Evolutionary conservation across 2,113 vertebrate genomes (phyloP).

Genomic region (Anser brachyrhynchus): DNA sequence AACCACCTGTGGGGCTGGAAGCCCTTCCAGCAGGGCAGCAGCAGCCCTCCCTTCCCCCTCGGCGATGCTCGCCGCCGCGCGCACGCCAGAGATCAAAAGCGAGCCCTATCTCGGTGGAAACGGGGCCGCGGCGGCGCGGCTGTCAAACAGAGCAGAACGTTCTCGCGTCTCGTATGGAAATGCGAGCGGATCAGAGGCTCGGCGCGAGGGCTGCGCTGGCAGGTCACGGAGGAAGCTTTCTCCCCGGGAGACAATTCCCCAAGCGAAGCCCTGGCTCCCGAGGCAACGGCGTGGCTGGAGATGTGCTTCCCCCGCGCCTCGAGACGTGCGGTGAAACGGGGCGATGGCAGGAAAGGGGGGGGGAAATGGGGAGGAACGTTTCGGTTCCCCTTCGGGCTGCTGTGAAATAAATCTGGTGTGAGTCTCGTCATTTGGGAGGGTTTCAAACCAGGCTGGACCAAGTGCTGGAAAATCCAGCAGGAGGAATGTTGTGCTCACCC

Average conservation of each 20-base stretch:
- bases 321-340: fast-evolving
- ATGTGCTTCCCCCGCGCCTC: background rate
- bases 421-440: background rate
- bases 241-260: background rate
- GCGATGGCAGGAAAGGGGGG: background rate
- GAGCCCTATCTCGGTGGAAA: constrained; percentile 1
- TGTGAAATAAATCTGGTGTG: background rate
- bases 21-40: background rate
- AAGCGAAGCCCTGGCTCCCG: background rate
- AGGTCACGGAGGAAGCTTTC: constrained; percentile 2
- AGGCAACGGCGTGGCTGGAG: background rate
- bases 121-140: background rate
- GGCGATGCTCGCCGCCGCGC: background rate
- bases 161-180: constrained; percentile 24
- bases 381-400: background rate
- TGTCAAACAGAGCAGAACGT: constrained; percentile 50
- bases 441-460: background rate
- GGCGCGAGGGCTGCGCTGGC: constrained; percentile 2
- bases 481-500: background rate
- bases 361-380: background rate
- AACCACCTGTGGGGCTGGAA: constrained; percentile 58
- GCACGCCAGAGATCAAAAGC: constrained; percentile 30
- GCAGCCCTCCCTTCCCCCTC: constrained; percentile 31
- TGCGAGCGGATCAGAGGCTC: background rate
- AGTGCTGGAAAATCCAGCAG: background rate